Percentiles rank a stretch among this genome's conserved stretches.
phyloP scores from a whole-genome alignment of 2,888 invertebrate species.

The Cordilura impudica region DNA sequence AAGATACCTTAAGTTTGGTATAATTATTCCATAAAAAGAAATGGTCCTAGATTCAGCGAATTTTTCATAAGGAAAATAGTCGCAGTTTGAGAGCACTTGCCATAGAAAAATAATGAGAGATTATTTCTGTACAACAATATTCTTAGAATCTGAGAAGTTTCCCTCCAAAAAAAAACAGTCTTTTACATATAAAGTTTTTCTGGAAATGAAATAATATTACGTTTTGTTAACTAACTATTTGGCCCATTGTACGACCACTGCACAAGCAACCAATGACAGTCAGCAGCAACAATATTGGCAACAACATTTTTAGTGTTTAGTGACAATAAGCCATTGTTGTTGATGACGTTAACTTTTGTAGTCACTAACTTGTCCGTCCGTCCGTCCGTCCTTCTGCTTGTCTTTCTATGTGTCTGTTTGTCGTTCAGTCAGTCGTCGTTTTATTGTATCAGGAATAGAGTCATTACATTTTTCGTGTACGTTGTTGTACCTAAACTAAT shows the following conservation, averaged over 20 bases:
- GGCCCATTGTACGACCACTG: background rate
- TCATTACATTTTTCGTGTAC: slow-evolving; percentile 30
- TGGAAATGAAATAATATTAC: too few relatives aligned
- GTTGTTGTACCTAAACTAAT: slow-evolving; percentile 42
- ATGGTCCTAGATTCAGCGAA: too few relatives aligned
- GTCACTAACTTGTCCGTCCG: background rate
- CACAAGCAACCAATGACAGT: background rate
- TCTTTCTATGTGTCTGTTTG: background rate
- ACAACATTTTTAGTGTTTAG: slow-evolving; percentile 40
- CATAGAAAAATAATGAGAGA: too few relatives aligned
- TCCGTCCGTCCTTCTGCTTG: background rate
- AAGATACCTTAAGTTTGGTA: too few relatives aligned
- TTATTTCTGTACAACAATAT: too few relatives aligned
- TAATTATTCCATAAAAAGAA: too few relatives aligned
- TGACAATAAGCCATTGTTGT: slow-evolving; percentile 51
- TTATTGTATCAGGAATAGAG: slow-evolving; percentile 32
- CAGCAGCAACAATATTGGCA: slow-evolving; percentile 21
- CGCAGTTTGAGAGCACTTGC: too few relatives aligned
- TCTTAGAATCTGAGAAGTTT: too few relatives aligned
- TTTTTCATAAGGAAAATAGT: too few relatives aligned
- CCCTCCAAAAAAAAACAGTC: too few relatives aligned
- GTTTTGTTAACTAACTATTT: background rate
- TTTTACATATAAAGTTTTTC: too few relatives aligned
- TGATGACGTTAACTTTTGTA: slow-evolving; percentile 34
- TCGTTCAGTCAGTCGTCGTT: too few relatives aligned